A percentile compares a stretch with the other conserved stretches of the same genome.
These are phyloP conservation scores for Nasonia oneida DNA, from an alignment of 2,888 invertebrate genomes.

Conservation along the genomic window DNA sequence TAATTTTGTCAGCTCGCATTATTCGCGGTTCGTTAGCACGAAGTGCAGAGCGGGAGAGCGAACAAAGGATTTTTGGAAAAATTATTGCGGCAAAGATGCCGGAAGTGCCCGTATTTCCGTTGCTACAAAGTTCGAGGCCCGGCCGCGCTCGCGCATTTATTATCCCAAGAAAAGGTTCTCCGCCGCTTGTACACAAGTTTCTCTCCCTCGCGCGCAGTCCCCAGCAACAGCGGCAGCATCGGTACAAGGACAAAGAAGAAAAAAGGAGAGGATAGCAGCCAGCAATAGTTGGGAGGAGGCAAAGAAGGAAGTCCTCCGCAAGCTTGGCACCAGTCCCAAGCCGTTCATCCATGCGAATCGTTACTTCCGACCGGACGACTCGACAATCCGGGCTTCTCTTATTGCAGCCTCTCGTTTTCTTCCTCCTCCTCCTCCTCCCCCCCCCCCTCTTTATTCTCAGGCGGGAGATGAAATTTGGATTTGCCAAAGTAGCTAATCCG, in stretches of 20 bases:
- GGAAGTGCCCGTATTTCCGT: conserved; percentile 22
- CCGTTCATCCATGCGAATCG: conserved; percentile 62
- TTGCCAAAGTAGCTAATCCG: conserved; percentile 2
- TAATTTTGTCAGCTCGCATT: not conserved
- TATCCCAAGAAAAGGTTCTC: conserved; percentile 27
- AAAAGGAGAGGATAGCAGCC: not conserved
- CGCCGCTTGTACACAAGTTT: conserved; percentile 11
- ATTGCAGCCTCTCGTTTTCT: not conserved
- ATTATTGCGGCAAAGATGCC: conserved; percentile 22
- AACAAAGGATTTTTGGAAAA: conserved; percentile 19
- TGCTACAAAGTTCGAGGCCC: conserved; percentile 1
- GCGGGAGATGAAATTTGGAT: not conserved
- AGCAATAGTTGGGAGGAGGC: conserved; percentile 32
- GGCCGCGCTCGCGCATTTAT: conserved; percentile 16
- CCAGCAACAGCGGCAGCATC: not conserved
- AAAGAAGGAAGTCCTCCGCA: conserved; percentile 53
- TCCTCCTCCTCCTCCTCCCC: not conserved
- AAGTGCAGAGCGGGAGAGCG: not conserved
- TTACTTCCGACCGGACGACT: conserved; percentile 65
- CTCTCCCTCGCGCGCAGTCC: not conserved
- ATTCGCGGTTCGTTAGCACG: not conserved
- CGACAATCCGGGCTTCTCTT: conserved; percentile 22
- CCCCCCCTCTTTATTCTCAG: not conserved
- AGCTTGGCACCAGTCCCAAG: conserved; percentile 64
- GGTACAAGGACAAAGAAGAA: conserved; percentile 15